These are phyloP conservation scores for Hybognathus amarus DNA, from an alignment of 2,797 vertebrate genomes.

Conservation along the genomic window DNA sequence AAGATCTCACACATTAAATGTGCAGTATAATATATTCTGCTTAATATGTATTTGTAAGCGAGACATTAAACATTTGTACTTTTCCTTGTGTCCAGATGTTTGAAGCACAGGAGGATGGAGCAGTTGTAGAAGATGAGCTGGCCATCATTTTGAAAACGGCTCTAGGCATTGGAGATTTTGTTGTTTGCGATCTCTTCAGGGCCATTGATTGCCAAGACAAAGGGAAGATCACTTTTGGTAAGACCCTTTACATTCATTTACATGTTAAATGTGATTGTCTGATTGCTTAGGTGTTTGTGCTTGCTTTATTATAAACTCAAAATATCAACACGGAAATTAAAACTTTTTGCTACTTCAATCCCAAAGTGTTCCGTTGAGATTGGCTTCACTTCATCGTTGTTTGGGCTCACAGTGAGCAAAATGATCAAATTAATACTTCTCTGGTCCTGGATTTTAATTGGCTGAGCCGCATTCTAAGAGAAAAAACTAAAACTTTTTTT, in stretches of 20 bases:
- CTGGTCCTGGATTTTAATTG: background rate
- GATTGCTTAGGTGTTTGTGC: background rate
- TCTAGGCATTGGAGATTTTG: constrained; percentile 84
- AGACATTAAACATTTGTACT: background rate
- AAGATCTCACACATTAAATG: background rate
- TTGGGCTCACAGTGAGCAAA: background rate
- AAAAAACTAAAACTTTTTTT: background rate
- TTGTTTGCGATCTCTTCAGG: constrained; percentile 79
- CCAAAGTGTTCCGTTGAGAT: background rate
- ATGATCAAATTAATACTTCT: background rate
- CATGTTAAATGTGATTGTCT: background rate
- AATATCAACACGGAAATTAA: background rate
- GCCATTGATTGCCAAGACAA: constrained; percentile 74
- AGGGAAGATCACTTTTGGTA: constrained; percentile 85
- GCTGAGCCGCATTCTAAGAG: background rate
- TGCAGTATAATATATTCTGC: background rate
- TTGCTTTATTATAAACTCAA: background rate
- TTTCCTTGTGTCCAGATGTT: constrained; percentile 81
- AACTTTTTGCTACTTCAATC: no score
- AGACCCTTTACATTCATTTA: constrained; percentile 53
- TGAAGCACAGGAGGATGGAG: constrained; percentile 75
- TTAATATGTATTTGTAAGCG: background rate
- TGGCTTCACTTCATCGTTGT: background rate
- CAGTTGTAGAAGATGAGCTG: constrained; percentile 79
- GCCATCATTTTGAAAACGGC: constrained; percentile 84